Evolutionary conservation across 2,888 invertebrate species (phyloP), one percentile per base, ranked within the genome.

Genomic region (Eulithis testata): DNA sequence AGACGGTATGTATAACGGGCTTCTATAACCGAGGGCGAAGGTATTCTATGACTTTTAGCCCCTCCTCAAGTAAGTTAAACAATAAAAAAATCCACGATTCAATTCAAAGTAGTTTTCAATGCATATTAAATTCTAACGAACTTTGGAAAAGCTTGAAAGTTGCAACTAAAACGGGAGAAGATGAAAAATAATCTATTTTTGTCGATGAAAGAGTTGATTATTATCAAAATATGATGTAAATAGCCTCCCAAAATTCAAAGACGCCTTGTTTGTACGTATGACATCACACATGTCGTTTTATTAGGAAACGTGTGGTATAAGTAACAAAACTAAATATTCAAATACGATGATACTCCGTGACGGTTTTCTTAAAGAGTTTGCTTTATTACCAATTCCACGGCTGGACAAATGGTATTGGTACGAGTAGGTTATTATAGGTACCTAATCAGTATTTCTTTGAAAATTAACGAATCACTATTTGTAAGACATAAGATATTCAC

Each of bases 321-420:
- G 75, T 72, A 78, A 79, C 72, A 75, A 77, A 79, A 75, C 66
- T 66, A 76, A 76, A 59, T 66, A 73, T 69, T 64, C 65, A 66
- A 69, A 72, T 63, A 58, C 63, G 73, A 78, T 83, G 80, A 86
- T 78, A 73, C 61, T 69, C 81, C 85, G 81, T 87, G 85, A 84
- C 82, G 76, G 73, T 81, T 83, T 78, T 80, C 72, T 74, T 76
- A 77, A 80, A 71, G 73, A 76, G 70, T 75, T 75, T 67, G 71
- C 72, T 81, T 83, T 80, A 88, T 89, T 88, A 88, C 74, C 81
- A 75, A 89, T 89, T 86, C 79, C 79, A 88, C 83, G 87, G 72
- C 68, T 64, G 69, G 66, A 73, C 66, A 60, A 78, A 80, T 74
- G 70, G 68, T 78, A 78, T 75, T 75, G 69, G 72, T 73, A 21